phyloP scores from a whole-genome alignment of 2,888 invertebrate species.

The Pterostichus niger region DNA sequence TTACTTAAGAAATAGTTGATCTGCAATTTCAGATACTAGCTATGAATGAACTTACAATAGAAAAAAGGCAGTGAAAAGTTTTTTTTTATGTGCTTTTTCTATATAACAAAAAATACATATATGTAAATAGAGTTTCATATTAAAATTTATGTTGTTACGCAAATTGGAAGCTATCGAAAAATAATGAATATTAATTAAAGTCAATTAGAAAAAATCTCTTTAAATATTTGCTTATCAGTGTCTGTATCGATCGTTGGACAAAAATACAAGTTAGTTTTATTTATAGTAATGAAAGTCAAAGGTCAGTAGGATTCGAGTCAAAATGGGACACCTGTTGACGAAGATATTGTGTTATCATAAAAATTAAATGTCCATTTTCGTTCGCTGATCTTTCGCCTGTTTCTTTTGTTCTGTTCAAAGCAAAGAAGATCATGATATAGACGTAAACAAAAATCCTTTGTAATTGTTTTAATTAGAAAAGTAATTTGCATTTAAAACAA shows the following conservation, averaged over 20 bases:
- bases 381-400: neutral
- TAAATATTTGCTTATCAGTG: neutral
- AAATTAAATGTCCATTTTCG: conserved; percentile 43
- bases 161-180: no score
- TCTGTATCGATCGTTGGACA: neutral
- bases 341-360: conserved; percentile 38
- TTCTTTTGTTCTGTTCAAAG: neutral
- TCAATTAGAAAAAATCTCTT: no score
- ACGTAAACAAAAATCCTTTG: neutral
- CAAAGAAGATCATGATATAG: neutral
- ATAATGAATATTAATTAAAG: no score
- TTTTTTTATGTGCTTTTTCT: no score
- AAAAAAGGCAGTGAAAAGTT: no score
- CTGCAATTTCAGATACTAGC: no score
- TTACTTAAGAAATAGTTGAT: no score
- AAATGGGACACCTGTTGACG: conserved; percentile 57
- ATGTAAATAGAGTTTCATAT: no score
- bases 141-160: no score
- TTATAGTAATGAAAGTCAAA: conserved; percentile 21
- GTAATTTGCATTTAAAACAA: neutral
- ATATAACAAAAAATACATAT: no score
- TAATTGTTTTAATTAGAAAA: neutral
- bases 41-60: no score
- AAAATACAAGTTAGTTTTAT: conserved; percentile 15
- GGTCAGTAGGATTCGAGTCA: conserved; percentile 12